Conservation (phyloP, 2,113 vertebrate species). For the Zosterops pallidus region DNA sequence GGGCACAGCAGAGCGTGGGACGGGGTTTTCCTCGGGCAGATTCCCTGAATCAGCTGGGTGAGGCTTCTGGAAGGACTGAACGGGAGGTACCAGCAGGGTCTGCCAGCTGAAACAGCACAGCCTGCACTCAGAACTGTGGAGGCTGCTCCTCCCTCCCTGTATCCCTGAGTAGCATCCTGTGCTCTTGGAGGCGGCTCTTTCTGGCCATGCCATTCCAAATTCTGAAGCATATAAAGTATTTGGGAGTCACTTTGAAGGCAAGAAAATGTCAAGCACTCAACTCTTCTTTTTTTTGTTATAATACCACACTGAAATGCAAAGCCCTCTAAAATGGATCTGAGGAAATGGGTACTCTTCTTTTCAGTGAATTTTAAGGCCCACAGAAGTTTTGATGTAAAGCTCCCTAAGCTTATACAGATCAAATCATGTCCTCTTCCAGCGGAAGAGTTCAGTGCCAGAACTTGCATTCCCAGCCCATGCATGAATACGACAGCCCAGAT, state of each 20-base stretch:
- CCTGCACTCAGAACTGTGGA: rapidly evolving
- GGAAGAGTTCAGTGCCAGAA: not conserved
- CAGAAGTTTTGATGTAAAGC: not conserved
- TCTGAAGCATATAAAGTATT: not conserved
- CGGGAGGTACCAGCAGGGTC: not conserved
- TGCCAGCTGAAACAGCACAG: not conserved
- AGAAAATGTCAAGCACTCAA: not conserved
- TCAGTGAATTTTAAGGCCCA: not conserved
- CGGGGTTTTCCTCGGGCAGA: rapidly evolving
- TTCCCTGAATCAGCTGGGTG: not conserved
- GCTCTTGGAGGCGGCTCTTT: not conserved
- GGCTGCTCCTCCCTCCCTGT: not conserved
- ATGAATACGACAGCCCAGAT: rapidly evolving
- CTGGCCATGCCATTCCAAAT: not conserved
- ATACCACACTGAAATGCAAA: not conserved
- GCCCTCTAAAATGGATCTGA: not conserved
- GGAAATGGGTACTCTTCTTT: not conserved
- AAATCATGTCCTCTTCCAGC: not conserved
- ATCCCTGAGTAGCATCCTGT: not conserved
- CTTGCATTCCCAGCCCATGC: not conserved
- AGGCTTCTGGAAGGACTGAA: not conserved
- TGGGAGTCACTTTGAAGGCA: not conserved
- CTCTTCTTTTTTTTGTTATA: not conserved
- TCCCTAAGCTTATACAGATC: not conserved
- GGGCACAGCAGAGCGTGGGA: rapidly evolving